A percentile compares a stretch with the other conserved stretches of the same genome.
Conservation (phyloP, 2,888 invertebrate species). For the Acronicta alni region DNA sequence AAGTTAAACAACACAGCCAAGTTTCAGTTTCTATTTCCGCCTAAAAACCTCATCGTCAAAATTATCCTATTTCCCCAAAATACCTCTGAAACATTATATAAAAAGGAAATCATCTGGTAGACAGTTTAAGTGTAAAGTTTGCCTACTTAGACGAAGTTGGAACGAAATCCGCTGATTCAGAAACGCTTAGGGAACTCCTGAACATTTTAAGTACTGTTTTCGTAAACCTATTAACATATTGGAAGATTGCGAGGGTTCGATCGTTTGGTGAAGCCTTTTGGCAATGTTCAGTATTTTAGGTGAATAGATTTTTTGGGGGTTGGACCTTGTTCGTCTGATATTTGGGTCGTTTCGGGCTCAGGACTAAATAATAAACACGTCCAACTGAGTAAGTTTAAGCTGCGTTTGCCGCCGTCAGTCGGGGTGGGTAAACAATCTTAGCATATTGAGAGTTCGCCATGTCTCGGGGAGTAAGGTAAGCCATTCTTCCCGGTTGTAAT, state of each 20-base stretch:
- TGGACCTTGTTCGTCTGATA: no score
- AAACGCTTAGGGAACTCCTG: conserved; percentile 53
- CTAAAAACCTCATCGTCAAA: conserved; percentile 2
- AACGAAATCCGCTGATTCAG: conserved; percentile 57
- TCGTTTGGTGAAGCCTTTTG: conserved; percentile 22
- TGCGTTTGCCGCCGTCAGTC: no score
- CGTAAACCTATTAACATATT: conserved; percentile 62
- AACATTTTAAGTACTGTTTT: conserved; percentile 60
- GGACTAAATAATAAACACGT: no score
- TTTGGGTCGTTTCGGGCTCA: background rate
- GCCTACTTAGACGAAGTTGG: conserved; percentile 46
- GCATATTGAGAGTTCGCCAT: no score
- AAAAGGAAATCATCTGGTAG: conserved; percentile 41
- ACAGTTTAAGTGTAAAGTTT: conserved; percentile 56
- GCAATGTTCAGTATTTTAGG: conserved; percentile 16
- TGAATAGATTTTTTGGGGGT: background rate
- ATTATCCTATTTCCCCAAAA: conserved; percentile 24
- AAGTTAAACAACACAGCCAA: background rate
- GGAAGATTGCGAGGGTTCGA: conserved; percentile 42
- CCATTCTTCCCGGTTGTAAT: no score
- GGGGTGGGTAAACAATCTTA: no score
- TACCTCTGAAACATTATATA: conserved; percentile 34
- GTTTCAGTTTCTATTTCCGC: background rate
- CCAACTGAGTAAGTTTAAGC: no score
- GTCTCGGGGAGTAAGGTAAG: no score